Base-by-base conservation (phyloP, 1,140 invertebrate genomes). In the Drosophila cardini region DNA sequence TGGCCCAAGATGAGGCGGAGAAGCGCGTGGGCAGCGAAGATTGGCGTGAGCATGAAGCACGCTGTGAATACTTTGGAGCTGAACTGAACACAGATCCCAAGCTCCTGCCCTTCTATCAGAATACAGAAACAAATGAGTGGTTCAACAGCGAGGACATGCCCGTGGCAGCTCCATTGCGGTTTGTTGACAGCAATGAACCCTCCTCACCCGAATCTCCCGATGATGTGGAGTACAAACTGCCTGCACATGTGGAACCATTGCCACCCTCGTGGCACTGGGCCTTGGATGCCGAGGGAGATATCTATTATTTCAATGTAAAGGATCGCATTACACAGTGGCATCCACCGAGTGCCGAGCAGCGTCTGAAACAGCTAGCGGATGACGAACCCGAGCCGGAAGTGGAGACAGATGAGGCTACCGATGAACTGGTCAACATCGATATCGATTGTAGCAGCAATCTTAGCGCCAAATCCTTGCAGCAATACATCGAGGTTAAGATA, bases 221-320 rank as follows among this genome's bases (percentile, higher is more conserved):
- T 0, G 79, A 76, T 5, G 78, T 76, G 2, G 90, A 92, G 21
- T 92, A 92, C 36, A 79, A 90, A 30, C 43, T 92, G 32, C 95
- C 95, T 0, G 92, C 94, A 0, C 92, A 94, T 0, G 95, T 96
- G 78, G 71, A 74, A 4, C 87, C 68, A 0, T 90, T 99, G 46
- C 97, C 98, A 6, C 96, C 96, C 0, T 95, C 96, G 85, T 99
- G 98, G 98, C 96, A 97, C 84, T 96, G 95, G 80, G 96, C 97
- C 0, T 94, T 95, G 52, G 97, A 98, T 0, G 90, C 94, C 16
- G 95, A 96, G 45, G 97, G 98, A 1, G 93, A 97, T 63, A 94
- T 95, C 0, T 99, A 98, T 91, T 99, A 98, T 93, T 99, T 98
- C 92, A 97, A 99, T 92, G 93, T 96, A 0, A 96, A 96, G 77